Evolutionary conservation across 1,140 invertebrate species (phyloP), one percentile per base, ranked within the genome.

Genomic region (Aporrectodea caliginosa): DNA sequence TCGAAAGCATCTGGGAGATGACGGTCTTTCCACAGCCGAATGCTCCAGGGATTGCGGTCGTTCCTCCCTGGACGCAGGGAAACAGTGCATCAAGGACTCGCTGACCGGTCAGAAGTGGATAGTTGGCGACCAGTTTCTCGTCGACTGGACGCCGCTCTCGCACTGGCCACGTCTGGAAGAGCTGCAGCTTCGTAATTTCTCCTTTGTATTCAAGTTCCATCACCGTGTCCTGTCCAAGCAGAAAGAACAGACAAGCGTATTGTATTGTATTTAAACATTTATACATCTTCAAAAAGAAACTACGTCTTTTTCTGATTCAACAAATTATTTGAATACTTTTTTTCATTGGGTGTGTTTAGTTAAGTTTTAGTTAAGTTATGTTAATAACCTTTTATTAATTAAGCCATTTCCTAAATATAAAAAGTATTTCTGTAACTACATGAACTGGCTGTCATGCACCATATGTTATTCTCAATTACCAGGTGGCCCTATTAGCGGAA

Each of bases 11-110:
- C 90, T 99, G 97, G 0, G 96, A 98, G 86, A 99, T 99, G 82
- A 99, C 98, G 90, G 98, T 99, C 92, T 99, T 99, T 83, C 98
- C 98, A 90, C 98, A 99, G 85, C 95, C 95, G 85, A 96, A 96
- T 87, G 95, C 95, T 81, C 98, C 98, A 73, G 98, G 98, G 89
- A 99, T 99, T 81, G 98, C 98, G 0, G 98, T 99, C 30, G 98
- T 99, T 85, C 98, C 98, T 84, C 98, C 98, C 90, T 98, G 96
- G 12, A 99, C 97, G 88, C 90, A 97, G 91, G 98, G 98, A 91
- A 99, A 99, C 0, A 99, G 91, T 27, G 97, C 94, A 90, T 99
- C 98, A 43, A 99, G 90, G 43, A 99, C 97, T 83, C 80, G 92
- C 90, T 99, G 98, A 16, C 98, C 98, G 82, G 97, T 99, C 31